phyloP scores from a whole-genome alignment of 1,140 invertebrate species.

The Chrysopa pallens region DNA sequence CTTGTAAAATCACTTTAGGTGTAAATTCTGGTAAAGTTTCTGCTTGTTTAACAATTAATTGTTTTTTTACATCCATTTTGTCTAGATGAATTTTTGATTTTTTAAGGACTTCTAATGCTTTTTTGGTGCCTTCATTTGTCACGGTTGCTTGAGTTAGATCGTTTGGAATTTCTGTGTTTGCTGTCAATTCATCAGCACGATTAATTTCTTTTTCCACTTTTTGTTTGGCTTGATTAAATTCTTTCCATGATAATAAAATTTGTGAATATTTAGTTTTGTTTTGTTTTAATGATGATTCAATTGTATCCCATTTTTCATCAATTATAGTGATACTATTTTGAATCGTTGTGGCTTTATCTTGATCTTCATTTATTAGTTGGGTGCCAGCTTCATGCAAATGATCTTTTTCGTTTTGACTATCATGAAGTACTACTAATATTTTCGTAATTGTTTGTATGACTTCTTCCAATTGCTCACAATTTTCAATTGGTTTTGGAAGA shows the following conservation, averaged over 20 bases:
- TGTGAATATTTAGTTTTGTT: conserved; percentile 56
- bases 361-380: conserved; percentile 61
- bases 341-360: conserved; percentile 53
- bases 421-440: conserved; percentile 32
- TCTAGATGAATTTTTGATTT: conserved; percentile 56
- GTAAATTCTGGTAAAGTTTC: conserved; percentile 59
- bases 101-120: conserved; percentile 50
- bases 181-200: conserved; percentile 38
- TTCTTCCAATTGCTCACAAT: conserved; percentile 33
- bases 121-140: conserved; percentile 53
- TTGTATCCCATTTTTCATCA: conserved; percentile 61
- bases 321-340: conserved; percentile 57
- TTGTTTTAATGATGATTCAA: conserved; percentile 51
- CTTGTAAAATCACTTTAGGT: conserved; percentile 40
- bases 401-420: conserved; percentile 30
- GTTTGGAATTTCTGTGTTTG: conserved; percentile 37
- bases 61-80: conserved; percentile 51
- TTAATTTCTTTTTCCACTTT: conserved; percentile 47
- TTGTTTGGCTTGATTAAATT: conserved; percentile 51
- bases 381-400: conserved; percentile 49
- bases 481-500: conserved; percentile 28
- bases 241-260: conserved; percentile 51
- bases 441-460: conserved; percentile 36
- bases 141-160: conserved; percentile 42
- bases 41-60: conserved; percentile 49